A percentile compares a stretch with the other conserved stretches of the same genome.
Evolutionary conservation across 1,140 invertebrate genomes (phyloP).

Genomic region (Tachypleus tridentatus): DNA sequence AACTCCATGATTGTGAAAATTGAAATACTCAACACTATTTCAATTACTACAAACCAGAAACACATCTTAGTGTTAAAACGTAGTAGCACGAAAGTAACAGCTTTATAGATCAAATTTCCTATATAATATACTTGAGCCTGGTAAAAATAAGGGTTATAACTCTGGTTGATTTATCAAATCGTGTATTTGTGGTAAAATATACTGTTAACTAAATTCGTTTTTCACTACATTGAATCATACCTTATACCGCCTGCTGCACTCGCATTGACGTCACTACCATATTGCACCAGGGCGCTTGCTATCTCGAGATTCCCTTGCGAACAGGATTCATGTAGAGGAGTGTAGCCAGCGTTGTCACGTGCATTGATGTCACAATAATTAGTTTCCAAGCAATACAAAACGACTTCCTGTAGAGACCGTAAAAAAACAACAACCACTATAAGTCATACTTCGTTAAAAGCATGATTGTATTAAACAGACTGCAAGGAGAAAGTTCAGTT

Average conservation of each 20-base stretch:
- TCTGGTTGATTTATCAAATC: too few relatives aligned
- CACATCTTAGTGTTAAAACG: too few relatives aligned
- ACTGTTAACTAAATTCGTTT: too few relatives aligned
- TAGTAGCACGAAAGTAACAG: too few relatives aligned
- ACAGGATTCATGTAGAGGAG: conserved; percentile 81
- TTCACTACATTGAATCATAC: conserved; percentile 36
- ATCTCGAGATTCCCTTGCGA: conserved; percentile 73
- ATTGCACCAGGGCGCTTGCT: conserved; percentile 64
- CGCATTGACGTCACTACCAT: conserved; percentile 77
- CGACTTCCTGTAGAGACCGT: conserved; percentile 55
- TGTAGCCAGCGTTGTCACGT: conserved; percentile 88
- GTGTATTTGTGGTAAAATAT: too few relatives aligned
- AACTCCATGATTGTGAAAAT: too few relatives aligned
- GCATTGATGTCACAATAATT: conserved; percentile 62
- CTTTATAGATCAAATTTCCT: too few relatives aligned
- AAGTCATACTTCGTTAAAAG: too few relatives aligned
- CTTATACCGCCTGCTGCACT: conserved; percentile 80
- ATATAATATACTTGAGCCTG: too few relatives aligned
- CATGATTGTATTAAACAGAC: conserved; percentile 13
- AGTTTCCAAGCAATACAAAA: conserved; percentile 76
- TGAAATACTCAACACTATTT: too few relatives aligned
- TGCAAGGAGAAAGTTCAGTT: neutral
- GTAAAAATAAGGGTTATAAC: too few relatives aligned
- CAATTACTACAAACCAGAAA: too few relatives aligned
- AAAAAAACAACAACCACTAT: conserved; percentile 6